Percentiles rank a stretch among this genome's conserved stretches.
phyloP scores from a whole-genome alignment of 1,140 invertebrate genomes.

The Pseudomyrmex concolor region DNA sequence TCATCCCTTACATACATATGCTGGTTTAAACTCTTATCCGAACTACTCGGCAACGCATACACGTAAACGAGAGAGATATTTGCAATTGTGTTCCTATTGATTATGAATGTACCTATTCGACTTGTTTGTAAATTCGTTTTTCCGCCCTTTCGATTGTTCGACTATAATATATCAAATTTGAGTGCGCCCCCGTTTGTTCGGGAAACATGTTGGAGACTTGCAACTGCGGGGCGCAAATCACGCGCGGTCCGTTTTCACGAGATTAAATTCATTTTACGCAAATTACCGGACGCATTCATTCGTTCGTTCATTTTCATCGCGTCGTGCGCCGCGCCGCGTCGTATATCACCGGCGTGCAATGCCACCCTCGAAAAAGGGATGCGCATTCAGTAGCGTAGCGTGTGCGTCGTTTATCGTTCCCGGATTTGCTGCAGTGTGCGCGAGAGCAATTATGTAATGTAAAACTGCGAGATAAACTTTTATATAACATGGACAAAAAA shows the following conservation, averaged over 20 bases:
- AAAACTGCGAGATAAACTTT: slow-evolving; percentile 36
- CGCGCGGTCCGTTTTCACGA: slow-evolving; percentile 60
- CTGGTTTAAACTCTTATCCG: neutral
- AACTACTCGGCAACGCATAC: no score
- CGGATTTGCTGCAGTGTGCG: no score
- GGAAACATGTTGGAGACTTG: slow-evolving; percentile 24
- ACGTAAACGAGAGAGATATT: no score
- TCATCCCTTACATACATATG: no score
- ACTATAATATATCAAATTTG: slow-evolving; percentile 8
- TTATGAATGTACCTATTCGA: neutral
- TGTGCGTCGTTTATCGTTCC: slow-evolving; percentile 27
- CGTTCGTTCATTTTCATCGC: slow-evolving; percentile 58
- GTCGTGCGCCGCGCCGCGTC: slow-evolving; percentile 35
- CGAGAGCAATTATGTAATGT: slow-evolving; percentile 34
- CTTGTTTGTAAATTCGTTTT: slow-evolving; percentile 1
- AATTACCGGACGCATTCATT: slow-evolving; percentile 61
- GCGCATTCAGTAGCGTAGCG: slow-evolving; percentile 45
- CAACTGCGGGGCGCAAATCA: slow-evolving; percentile 39
- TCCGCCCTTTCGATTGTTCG: slow-evolving; percentile 10
- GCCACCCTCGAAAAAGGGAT: slow-evolving; percentile 15
- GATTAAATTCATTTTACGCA: slow-evolving; percentile 70
- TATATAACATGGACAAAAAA: neutral
- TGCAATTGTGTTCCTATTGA: neutral
- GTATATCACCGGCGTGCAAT: slow-evolving; percentile 53
- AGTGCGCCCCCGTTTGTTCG: slow-evolving; percentile 5